phyloP scores from a whole-genome alignment of 2,888 invertebrate species.

The Dicycla oo region DNA sequence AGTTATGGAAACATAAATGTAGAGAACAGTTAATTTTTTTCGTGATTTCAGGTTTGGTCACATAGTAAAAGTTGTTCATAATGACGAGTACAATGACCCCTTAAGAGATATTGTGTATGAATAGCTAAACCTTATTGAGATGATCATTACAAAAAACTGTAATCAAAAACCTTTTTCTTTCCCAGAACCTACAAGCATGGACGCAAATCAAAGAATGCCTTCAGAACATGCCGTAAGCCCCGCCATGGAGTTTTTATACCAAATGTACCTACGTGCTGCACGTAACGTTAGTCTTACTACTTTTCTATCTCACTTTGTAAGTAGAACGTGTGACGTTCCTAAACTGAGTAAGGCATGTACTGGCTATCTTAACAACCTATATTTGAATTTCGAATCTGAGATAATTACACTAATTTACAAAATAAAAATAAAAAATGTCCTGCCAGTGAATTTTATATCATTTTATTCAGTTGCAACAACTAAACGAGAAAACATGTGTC shows the following conservation, averaged over 20 bases:
- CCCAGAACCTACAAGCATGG: conserved; percentile 94
- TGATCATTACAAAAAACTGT: background rate
- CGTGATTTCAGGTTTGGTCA: too few relatives aligned
- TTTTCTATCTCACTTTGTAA: conserved; percentile 79
- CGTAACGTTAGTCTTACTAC: conserved; percentile 69
- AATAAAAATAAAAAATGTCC: too few relatives aligned
- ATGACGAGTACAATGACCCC: too few relatives aligned
- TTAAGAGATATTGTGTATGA: too few relatives aligned
- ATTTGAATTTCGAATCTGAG: conserved; percentile 7
- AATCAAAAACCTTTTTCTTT: conserved; percentile 39
- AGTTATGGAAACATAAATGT: too few relatives aligned
- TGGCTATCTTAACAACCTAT: background rate
- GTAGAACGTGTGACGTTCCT: conserved; percentile 55
- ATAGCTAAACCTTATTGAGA: too few relatives aligned
- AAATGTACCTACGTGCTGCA: conserved; percentile 73
- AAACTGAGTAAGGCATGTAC: conserved; percentile 36
- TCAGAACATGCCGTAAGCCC: conserved; percentile 92
- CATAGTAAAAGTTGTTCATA: too few relatives aligned
- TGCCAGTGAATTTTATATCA: too few relatives aligned
- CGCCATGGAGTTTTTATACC: conserved; percentile 67
- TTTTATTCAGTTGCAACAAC: too few relatives aligned
- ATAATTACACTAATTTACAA: too few relatives aligned
- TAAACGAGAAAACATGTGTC: too few relatives aligned
- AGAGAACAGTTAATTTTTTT: too few relatives aligned
- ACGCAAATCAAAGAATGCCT: conserved; percentile 94